These are phyloP conservation scores for Penaeus japonicus DNA, from an alignment of 1,140 invertebrate species.

Conservation along the genomic window DNA sequence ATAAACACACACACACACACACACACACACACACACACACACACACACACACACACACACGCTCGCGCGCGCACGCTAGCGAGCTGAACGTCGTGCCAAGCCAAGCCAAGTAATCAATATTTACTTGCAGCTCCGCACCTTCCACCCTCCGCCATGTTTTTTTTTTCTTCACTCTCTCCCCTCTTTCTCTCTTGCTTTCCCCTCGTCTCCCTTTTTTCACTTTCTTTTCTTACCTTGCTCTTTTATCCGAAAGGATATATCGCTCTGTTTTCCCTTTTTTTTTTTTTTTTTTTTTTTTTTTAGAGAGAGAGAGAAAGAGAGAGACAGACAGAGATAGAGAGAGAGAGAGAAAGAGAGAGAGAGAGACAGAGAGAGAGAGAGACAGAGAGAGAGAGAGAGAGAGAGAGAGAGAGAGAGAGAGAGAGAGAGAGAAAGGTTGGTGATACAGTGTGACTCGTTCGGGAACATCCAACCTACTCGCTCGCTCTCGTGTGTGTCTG, in stretches of 20 bases:
- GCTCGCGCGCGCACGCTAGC: background rate
- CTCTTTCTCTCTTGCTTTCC: too few species aligned
- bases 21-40: background rate
- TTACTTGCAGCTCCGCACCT: background rate
- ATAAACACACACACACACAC: too few species aligned
- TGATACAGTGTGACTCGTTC: too few species aligned
- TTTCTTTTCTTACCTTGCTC: background rate
- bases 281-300: background rate
- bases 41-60: background rate
- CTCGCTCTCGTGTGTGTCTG: too few species aligned
- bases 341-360: too few species aligned
- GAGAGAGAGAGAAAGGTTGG: too few species aligned
- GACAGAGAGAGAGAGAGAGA: too few species aligned
- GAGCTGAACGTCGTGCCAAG: background rate
- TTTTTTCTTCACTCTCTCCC: background rate
- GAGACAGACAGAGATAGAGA: too few species aligned
- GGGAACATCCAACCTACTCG: too few species aligned
- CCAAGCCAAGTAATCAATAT: conserved; percentile 18
- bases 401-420: too few species aligned
- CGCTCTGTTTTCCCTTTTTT: background rate
- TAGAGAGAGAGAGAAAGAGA: background rate
- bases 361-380: too few species aligned
- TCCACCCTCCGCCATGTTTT: background rate
- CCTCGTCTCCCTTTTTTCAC: background rate
- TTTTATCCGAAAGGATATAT: background rate